Conservation (phyloP, 2,113 vertebrate genomes). For the Benitochromis conjunctus region DNA sequence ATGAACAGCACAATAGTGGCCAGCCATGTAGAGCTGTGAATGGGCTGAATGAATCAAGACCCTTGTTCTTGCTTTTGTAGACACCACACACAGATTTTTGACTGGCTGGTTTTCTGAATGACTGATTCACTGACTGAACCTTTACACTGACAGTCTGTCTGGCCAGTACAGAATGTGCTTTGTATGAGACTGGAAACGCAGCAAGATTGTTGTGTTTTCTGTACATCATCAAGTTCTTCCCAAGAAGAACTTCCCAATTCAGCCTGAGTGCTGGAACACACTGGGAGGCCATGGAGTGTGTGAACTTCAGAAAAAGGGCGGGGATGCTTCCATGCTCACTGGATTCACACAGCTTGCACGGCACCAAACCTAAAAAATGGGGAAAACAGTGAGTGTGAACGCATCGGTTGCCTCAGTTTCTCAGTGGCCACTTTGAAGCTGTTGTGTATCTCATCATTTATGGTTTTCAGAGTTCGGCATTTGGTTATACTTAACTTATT, state of each 20-base stretch:
- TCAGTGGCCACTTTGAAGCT: neutral
- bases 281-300: neutral
- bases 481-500: neutral
- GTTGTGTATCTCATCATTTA: neutral
- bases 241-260: neutral
- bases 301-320: neutral
- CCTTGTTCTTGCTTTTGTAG: slow-evolving; percentile 6
- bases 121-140: slow-evolving; percentile 35
- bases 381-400: neutral
- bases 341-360: neutral
- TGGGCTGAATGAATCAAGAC: slow-evolving; percentile 7
- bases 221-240: slow-evolving; percentile 16
- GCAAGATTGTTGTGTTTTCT: slow-evolving; percentile 39
- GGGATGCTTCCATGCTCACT: neutral
- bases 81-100: neutral
- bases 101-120: slow-evolving; percentile 29
- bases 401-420: neutral
- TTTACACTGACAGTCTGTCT: slow-evolving; percentile 10
- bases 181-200: slow-evolving; percentile 20
- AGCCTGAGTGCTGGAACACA: neutral
- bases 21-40: slow-evolving; percentile 10
- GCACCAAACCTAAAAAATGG: neutral
- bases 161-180: slow-evolving; percentile 5
- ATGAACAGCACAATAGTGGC: neutral
- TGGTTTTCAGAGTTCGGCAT: neutral